Evolutionary conservation across 2,797 vertebrate species (phyloP), one percentile per base, ranked within the genome.

Genomic region (Brachymystax lenok): DNA sequence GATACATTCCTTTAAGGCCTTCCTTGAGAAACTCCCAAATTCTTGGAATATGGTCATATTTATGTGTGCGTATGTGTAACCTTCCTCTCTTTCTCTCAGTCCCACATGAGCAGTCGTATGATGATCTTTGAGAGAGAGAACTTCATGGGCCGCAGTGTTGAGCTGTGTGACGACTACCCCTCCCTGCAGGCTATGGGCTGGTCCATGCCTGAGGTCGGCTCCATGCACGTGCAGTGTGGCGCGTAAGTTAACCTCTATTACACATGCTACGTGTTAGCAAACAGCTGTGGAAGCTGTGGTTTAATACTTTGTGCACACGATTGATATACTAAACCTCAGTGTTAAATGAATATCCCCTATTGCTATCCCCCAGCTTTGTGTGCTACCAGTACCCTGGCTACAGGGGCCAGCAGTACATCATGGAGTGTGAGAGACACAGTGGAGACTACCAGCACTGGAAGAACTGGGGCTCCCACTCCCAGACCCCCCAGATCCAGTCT

Each of bases 141-240:
- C 89, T 95, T 95, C 91, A 80, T 95, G 93, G 93, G 95, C 79
- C 94, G 91, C 85, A 93, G 82, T 0, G 90, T 89, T 61, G 94
- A 95, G 91, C 6, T 95, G 84, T 93, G 92, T 64, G 94, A 95
- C 0, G 95, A 95, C 83, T 95, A 95, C 90, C 95, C 95, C 1
- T 95, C 95, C 82, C 94, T 95, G 88, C 94, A 94, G 93, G 94
- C 87, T 83, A 95, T 95, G 95, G 95, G 95, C 85, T 95, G 95
- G 95, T 91, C 91, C 80, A 82, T 86, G 82, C 90, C 93, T 14
- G 92, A 95, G 70, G 94, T 95, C 3, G 95, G 95, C 80, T 95
- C 95, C 91, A 95, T 95, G 95, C 94, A 94, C 0, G 93, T 95
- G 87, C 94, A 95, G 91, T 93, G 93, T 17, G 95, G 95, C 83